A percentile compares a stretch with the other conserved stretches of the same genome.
phyloP scores from a whole-genome alignment of 2,888 invertebrate species.

The Dusona sp. region DNA sequence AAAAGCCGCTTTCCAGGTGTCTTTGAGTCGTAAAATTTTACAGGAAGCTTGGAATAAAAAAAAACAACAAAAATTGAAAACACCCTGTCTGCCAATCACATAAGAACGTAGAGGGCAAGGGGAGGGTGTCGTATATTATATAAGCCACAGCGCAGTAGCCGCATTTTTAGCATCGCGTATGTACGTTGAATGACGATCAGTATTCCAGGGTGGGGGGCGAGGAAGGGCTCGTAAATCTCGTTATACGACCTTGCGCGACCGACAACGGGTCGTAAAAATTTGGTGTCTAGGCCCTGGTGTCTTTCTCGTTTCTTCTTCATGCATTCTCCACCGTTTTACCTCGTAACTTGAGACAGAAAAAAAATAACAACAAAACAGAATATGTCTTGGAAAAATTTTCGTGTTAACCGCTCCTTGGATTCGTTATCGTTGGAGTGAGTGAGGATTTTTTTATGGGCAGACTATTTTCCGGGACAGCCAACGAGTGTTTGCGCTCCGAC shows the following conservation, averaged over 20 bases:
- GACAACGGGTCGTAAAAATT: slow-evolving; percentile 70
- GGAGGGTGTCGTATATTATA: slow-evolving; percentile 31
- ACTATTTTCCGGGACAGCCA: slow-evolving; percentile 44
- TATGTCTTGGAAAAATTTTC: slow-evolving; percentile 46
- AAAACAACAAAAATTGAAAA: slow-evolving; percentile 39
- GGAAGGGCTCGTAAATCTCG: slow-evolving; percentile 67
- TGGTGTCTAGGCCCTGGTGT: slow-evolving; percentile 43
- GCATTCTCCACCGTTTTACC: slow-evolving; percentile 18
- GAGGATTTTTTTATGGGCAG: slow-evolving; percentile 17
- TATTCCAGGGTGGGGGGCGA: slow-evolving; percentile 36
- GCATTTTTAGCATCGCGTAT: slow-evolving; percentile 10
- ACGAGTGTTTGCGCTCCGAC: slow-evolving; percentile 44
- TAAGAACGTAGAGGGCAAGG: neutral
- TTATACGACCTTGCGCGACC: slow-evolving; percentile 70
- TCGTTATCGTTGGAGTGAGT: neutral
- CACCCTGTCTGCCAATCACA: slow-evolving; percentile 30
- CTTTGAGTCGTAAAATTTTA: slow-evolving; percentile 65
- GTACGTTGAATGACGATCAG: slow-evolving; percentile 18
- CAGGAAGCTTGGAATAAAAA: slow-evolving; percentile 32
- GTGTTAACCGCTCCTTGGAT: slow-evolving; percentile 39
- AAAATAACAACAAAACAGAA: slow-evolving; percentile 26
- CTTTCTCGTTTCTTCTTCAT: slow-evolving; percentile 28
- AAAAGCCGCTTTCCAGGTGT: slow-evolving; percentile 56
- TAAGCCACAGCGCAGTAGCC: slow-evolving; percentile 15
- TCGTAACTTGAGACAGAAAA: slow-evolving; percentile 10